These are phyloP conservation scores for Popillia japonica DNA, from an alignment of 1,140 invertebrate genomes.

Conservation along the genomic window DNA sequence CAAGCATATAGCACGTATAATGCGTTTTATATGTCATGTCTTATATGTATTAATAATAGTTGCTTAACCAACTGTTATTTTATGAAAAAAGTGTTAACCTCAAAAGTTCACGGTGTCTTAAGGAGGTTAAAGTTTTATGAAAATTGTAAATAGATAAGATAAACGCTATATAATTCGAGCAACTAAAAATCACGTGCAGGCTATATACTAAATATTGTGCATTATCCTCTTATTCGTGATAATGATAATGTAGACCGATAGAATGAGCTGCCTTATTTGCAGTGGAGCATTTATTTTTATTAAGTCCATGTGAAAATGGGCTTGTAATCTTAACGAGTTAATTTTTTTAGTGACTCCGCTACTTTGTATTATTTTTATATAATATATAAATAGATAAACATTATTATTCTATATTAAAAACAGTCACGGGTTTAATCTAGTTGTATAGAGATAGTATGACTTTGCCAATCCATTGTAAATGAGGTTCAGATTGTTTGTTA, in stretches of 20 bases:
- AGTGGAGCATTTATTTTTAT: neutral
- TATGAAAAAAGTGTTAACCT: neutral
- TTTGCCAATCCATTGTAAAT: too few species aligned
- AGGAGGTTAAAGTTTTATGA: slow-evolving; percentile 7
- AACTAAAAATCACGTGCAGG: neutral
- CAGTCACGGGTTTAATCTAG: too few species aligned
- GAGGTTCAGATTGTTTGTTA: too few species aligned
- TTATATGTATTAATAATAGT: slow-evolving; percentile 1
- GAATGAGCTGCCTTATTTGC: neutral
- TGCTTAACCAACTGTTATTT: neutral
- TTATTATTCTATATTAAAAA: too few species aligned
- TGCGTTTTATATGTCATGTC: neutral
- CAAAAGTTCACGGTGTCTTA: slow-evolving; percentile 4
- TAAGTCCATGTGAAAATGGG: neutral
- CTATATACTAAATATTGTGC: slow-evolving; percentile 8
- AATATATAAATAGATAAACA: too few species aligned
- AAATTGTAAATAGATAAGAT: neutral
- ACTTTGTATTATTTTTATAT: too few species aligned
- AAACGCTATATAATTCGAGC: neutral
- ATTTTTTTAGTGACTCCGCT: too few species aligned
- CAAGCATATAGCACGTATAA: neutral
- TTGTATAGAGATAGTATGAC: too few species aligned
- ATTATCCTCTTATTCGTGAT: neutral
- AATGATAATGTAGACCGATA: too few species aligned
- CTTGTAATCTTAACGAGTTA: too few species aligned